A percentile compares a stretch with the other conserved stretches of the same genome.
These are phyloP conservation scores for Ammospiza nelsoni DNA, from an alignment of 2,113 vertebrate genomes.

Conservation along the genomic window DNA sequence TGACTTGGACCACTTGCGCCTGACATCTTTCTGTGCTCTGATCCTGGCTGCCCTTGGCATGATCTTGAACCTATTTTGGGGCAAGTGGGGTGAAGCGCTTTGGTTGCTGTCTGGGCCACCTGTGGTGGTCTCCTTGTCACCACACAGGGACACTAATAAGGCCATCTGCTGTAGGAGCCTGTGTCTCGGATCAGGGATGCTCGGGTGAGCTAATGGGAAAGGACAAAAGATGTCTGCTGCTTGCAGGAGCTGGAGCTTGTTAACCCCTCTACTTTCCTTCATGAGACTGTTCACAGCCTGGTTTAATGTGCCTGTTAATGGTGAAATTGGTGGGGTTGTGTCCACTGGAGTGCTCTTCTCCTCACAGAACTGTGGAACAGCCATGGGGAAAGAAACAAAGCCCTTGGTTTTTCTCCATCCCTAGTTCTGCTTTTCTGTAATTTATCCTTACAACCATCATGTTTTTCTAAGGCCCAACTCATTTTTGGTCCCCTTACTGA, in stretches of 20 bases:
- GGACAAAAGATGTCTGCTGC: conserved; percentile 18
- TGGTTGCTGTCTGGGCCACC: not conserved
- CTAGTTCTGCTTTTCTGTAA: not conserved
- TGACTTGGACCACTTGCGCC: accelerated
- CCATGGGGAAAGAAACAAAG: not conserved
- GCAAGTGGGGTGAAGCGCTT: not conserved
- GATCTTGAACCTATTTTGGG: conserved; percentile 7
- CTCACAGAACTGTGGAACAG: not conserved
- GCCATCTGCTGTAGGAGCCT: conserved; percentile 35
- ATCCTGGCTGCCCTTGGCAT: not conserved
- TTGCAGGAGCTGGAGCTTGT: not conserved
- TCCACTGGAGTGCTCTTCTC: not conserved
- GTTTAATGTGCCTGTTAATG: not conserved
- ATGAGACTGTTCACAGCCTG: not conserved
- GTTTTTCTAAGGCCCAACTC: not conserved
- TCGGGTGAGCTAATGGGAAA: not conserved
- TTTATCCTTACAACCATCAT: not conserved
- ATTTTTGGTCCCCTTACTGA: not conserved
- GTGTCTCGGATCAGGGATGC: not conserved
- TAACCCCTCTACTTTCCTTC: not conserved
- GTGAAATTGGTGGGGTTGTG: not conserved
- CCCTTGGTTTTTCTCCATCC: not conserved
- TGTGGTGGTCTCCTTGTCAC: not conserved
- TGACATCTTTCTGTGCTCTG: not conserved
- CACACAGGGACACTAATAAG: not conserved